These are phyloP conservation scores for Gambusia holbrooki DNA, from an alignment of 2,113 vertebrate genomes.

Conservation along the genomic window DNA sequence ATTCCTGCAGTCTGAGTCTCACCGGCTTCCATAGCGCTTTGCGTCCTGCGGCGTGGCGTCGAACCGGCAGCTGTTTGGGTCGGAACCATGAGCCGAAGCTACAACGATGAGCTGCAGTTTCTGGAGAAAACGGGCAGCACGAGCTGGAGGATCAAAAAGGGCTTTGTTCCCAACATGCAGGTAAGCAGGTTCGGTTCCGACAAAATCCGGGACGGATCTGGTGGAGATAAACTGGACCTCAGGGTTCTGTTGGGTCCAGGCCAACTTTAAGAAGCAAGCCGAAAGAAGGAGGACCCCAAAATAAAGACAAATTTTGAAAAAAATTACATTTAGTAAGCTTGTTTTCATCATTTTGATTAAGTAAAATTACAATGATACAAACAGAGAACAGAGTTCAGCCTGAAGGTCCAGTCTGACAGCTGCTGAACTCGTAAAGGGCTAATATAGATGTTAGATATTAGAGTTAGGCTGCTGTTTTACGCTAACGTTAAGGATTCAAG, in stretches of 20 bases:
- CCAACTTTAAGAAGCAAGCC: neutral
- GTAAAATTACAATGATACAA: neutral
- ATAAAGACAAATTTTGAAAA: neutral
- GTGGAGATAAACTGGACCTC: neutral
- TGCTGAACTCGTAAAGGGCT: neutral
- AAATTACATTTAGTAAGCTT: neutral
- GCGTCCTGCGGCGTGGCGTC: neutral
- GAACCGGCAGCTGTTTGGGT: no score
- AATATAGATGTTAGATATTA: neutral
- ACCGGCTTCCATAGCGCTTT: slow-evolving; percentile 32
- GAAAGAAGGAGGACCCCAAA: neutral
- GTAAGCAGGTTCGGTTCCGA: slow-evolving; percentile 66
- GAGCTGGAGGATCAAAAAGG: slow-evolving; percentile 95
- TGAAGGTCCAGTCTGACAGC: neutral
- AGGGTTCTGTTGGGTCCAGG: neutral
- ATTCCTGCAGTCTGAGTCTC: neutral
- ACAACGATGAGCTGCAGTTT: slow-evolving; percentile 96
- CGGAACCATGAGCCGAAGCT: slow-evolving; percentile 88
- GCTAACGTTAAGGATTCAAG: no score
- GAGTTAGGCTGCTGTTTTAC: no score
- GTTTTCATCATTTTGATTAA: neutral
- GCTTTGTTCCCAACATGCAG: slow-evolving; percentile 98
- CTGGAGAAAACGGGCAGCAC: slow-evolving; percentile 90
- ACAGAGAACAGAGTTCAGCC: neutral
- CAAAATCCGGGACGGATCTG: neutral